Base-by-base conservation (phyloP, 2,113 vertebrate species). In the Marcusenius ussheri region DNA sequence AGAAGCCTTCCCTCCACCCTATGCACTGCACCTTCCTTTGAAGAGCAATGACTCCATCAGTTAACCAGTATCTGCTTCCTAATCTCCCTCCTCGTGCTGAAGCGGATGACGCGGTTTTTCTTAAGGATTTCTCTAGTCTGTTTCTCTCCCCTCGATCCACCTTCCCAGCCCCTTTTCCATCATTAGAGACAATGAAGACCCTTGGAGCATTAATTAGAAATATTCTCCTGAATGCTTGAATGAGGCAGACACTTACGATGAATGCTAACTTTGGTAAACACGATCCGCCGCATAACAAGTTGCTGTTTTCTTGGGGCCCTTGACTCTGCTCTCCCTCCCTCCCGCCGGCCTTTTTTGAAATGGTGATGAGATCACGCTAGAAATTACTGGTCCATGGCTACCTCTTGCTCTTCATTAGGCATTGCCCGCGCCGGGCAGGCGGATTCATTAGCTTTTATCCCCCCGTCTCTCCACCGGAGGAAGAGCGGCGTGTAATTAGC, bases 191-290 rank as follows among this genome's bases (percentile, higher is more conserved):
- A 97, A 96, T 95, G 95, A 95, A 96, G 97, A 93, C 93, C 95
- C 97, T 97, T 93, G 93, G 96, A 98, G 97, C 96, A 96, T 97
- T 98, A 96, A 98, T 98, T 98, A 98, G 97, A 95, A 90, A 90
- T 96, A 96, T 96, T 96, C 96, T 96, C 95, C 93, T 74, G 88
- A 94, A 97, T 96, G 95, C 93, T 94, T 56, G 95, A 95, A 94
- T 91, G 96, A 91, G 90, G 3, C 58, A 91, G 91, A 91, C 93
- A 93, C 94, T 94, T 93, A 92, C 91, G 91, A 92, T 74, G 86
- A 94, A 88, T 89, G 90, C 92, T 92, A 91, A 93, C 92, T 92
- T 91, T 58, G 89, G 94, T 94, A 95, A 95, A 96, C 95, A 95
- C 89, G 77, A 91, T 92, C 90, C 11, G 19, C 92, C 89, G 93